phyloP scores from a whole-genome alignment of 2,113 vertebrate species.

The Myrmophylax atrothorax region DNA sequence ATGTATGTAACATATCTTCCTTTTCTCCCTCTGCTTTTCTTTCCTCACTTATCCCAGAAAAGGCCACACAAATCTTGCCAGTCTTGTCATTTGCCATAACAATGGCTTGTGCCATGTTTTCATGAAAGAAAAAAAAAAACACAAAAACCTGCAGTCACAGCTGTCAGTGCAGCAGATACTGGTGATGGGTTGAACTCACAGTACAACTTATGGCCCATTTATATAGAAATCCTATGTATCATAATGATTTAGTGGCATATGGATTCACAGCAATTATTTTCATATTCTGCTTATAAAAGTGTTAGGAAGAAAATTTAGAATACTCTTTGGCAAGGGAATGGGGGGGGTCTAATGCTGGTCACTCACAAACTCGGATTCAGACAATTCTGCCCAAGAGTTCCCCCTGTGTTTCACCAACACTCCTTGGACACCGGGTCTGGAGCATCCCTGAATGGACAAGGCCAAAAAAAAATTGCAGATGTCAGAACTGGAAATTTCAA shows the following conservation, averaged over 20 bases:
- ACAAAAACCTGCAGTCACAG: background rate
- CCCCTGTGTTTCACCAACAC: background rate
- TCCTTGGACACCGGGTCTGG: background rate
- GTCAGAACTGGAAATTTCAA: background rate
- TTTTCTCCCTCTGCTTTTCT: background rate
- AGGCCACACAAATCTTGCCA: background rate
- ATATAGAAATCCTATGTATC: background rate
- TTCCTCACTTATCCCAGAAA: background rate
- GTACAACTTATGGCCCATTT: background rate
- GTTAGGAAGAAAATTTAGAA: background rate
- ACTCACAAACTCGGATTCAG: background rate
- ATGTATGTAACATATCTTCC: fast-evolving
- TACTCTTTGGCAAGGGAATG: background rate
- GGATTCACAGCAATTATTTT: background rate
- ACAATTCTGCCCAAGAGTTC: background rate
- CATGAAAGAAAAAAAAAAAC: background rate
- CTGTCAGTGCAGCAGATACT: background rate
- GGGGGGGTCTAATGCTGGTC: background rate
- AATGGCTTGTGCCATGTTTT: background rate
- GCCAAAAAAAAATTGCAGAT: background rate
- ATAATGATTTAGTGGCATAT: background rate
- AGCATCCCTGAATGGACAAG: background rate
- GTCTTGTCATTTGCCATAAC: background rate
- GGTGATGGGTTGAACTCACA: background rate
- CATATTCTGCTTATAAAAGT: background rate